Evolutionary conservation across 2,888 invertebrate species (phyloP).

Genomic region (Tetrapedia diversipes): DNA sequence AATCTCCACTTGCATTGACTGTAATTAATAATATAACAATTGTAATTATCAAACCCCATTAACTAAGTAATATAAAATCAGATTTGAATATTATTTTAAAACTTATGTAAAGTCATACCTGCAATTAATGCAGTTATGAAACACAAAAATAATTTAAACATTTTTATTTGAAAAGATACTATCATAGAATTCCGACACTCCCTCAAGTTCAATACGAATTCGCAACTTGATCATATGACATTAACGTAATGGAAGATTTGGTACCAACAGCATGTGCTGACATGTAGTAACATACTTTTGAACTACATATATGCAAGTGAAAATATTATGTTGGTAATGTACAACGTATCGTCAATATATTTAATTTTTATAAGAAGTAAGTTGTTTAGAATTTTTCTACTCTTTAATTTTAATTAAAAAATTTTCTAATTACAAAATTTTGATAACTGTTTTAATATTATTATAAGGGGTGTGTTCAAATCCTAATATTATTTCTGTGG

Average conservation of each 20-base stretch:
- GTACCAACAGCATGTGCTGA: conserved; percentile 23
- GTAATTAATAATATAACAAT: conserved; percentile 50
- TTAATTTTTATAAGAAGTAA: background rate
- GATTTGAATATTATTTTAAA: background rate
- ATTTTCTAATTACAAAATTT: background rate
- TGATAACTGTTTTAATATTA: background rate
- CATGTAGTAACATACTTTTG: background rate
- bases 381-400: background rate
- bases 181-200: conserved; percentile 64
- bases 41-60: background rate
- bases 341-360: background rate
- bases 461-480: background rate
- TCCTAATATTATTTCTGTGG: background rate
- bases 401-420: background rate
- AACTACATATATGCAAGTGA: background rate
- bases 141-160: conserved; percentile 64
- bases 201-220: conserved; percentile 55
- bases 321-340: background rate
- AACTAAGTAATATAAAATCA: background rate
- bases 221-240: conserved; percentile 65
- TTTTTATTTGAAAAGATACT: conserved; percentile 44
- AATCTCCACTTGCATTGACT: conserved; percentile 86
- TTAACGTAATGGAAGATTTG: conserved; percentile 24
- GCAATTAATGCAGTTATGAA: conserved; percentile 46
- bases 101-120: conserved; percentile 53